These are phyloP conservation scores for Drosophila willistoni DNA, from an alignment of 1,140 invertebrate species.

Conservation along the genomic window DNA sequence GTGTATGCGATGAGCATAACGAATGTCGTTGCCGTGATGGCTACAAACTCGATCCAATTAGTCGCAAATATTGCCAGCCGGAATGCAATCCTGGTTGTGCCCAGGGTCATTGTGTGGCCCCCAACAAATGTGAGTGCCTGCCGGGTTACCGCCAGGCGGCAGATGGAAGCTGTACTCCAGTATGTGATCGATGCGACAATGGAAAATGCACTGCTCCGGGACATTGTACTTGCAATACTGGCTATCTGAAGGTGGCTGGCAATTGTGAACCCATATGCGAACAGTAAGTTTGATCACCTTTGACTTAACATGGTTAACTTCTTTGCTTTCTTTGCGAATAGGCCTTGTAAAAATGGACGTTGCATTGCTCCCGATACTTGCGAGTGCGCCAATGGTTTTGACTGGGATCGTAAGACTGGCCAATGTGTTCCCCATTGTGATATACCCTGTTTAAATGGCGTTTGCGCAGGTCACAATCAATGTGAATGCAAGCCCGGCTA, in stretches of 20 bases:
- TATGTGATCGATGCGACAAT: constrained; percentile 83
- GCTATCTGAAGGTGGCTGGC: constrained; percentile 83
- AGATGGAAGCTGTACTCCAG: constrained; percentile 83
- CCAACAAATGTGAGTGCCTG: constrained; percentile 84
- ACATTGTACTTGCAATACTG: constrained; percentile 84
- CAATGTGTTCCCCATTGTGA: constrained; percentile 84
- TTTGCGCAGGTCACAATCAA: constrained; percentile 84
- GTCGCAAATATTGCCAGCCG: constrained; percentile 85
- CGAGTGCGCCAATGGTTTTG: constrained; percentile 80
- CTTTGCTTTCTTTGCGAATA: constrained; percentile 1
- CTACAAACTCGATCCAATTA: constrained; percentile 84
- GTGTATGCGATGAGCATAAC: constrained; percentile 83
- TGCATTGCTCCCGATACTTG: constrained; percentile 85
- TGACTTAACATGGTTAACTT: background rate
- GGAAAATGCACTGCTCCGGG: constrained; percentile 85
- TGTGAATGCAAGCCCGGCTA: constrained; percentile 85
- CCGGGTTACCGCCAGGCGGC: constrained; percentile 77
- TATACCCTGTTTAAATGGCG: constrained; percentile 84
- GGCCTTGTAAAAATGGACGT: constrained; percentile 84
- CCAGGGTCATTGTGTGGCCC: constrained; percentile 85
- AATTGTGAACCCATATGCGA: constrained; percentile 84
- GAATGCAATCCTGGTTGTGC: constrained; percentile 85
- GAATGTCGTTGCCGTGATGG: constrained; percentile 87
- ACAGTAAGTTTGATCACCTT: constrained; percentile 49
- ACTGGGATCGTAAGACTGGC: constrained; percentile 66